Conservation (phyloP, 2,113 vertebrate species). For the Vombatus ursinus region DNA sequence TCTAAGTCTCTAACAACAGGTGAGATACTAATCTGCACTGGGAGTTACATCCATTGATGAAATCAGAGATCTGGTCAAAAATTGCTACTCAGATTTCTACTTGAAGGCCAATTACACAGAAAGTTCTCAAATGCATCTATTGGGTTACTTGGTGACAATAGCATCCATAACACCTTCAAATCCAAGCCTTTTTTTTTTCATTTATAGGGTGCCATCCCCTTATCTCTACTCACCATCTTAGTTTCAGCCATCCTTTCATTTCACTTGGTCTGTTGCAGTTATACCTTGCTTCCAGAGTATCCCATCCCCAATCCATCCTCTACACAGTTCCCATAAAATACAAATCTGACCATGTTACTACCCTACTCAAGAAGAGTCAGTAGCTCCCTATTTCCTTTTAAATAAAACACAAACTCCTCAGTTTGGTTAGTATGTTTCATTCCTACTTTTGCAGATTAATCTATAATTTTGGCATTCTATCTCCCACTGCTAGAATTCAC, state of each 20-base stretch:
- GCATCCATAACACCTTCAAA: not conserved
- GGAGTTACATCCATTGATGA: not conserved
- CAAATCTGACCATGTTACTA: not conserved
- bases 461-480: not conserved
- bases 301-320: not conserved
- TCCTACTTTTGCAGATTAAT: not conserved
- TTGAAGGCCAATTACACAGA: not conserved
- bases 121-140: not conserved
- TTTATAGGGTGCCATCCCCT: not conserved
- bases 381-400: not conserved
- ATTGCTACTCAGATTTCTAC: not conserved
- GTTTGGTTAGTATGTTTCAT: not conserved
- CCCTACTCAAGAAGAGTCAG: not conserved
- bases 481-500: not conserved
- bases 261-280: not conserved
- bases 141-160: not conserved
- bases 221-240: not conserved
- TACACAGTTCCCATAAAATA: not conserved
- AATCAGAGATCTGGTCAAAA: not conserved
- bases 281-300: not conserved
- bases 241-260: not conserved
- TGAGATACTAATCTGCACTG: not conserved
- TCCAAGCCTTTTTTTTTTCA: not conserved
- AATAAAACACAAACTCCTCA: not conserved
- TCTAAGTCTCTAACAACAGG: not conserved